These are phyloP conservation scores for Lepus timidus DNA, from an alignment of 2,113 vertebrate species.

Conservation along the genomic window DNA sequence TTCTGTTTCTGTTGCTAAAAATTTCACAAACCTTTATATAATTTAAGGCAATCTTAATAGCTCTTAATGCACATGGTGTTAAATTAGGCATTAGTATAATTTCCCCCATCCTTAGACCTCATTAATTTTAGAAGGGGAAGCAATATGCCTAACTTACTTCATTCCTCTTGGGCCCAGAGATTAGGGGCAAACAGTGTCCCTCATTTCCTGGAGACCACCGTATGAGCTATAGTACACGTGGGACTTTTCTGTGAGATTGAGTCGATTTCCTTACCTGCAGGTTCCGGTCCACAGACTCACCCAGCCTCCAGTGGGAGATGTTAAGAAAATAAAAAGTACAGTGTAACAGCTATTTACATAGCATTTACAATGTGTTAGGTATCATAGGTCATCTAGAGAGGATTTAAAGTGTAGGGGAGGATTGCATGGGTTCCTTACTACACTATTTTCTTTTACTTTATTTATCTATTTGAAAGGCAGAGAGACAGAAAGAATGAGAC, in stretches of 20 bases:
- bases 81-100: not conserved
- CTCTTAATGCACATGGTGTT: not conserved
- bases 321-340: no score
- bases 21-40: not conserved
- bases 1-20: conserved; percentile 31
- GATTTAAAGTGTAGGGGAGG: no score
- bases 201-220: rapidly evolving
- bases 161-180: not conserved
- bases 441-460: no score
- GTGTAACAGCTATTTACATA: no score
- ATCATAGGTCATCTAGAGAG: no score
- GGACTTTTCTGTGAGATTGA: not conserved
- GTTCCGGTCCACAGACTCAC: no score
- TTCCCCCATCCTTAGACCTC: not conserved
- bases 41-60: conserved; percentile 22
- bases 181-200: not conserved
- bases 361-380: no score
- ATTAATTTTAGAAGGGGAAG: not conserved
- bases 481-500: no score
- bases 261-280: no score
- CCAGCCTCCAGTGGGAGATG: no score
- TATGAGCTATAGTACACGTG: not conserved
- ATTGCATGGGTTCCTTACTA: no score
- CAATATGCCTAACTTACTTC: not conserved
- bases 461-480: no score